Evolutionary conservation across 2,113 vertebrate genomes (phyloP).

Genomic region (Columba livia): DNA sequence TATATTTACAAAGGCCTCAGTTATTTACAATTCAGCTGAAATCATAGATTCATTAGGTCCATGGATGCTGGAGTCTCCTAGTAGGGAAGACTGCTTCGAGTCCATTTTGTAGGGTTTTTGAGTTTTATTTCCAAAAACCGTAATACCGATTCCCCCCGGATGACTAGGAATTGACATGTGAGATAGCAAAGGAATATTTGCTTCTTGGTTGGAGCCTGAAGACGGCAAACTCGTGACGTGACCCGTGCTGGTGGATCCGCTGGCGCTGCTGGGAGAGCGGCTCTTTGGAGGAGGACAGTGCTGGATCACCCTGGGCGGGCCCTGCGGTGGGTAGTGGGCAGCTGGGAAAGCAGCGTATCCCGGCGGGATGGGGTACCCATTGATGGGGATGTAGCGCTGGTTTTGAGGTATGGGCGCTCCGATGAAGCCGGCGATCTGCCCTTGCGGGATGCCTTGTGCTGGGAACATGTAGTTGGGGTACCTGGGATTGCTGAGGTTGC

Average conservation of each 20-base stretch:
- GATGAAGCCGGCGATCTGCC: constrained; percentile 87
- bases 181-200: constrained; percentile 93
- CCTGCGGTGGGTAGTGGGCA: constrained; percentile 85
- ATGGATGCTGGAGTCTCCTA: constrained; percentile 84
- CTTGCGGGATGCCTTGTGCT: constrained; percentile 84
- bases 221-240: constrained; percentile 95
- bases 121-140: constrained; percentile 87
- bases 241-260: constrained; percentile 96
- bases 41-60: constrained; percentile 92
- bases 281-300: constrained; percentile 97
- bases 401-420: constrained; percentile 83
- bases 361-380: constrained; percentile 93
- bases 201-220: constrained; percentile 96
- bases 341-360: constrained; percentile 95
- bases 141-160: constrained; percentile 75
- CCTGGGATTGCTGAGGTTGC: constrained; percentile 94
- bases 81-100: constrained; percentile 86
- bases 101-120: constrained; percentile 90
- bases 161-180: constrained; percentile 87
- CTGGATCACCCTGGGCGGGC: constrained; percentile 86
- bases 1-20: constrained; percentile 70
- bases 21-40: constrained; percentile 88
- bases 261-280: constrained; percentile 96
- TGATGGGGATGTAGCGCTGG: constrained; percentile 95
- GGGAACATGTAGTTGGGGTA: constrained; percentile 93